Percentiles rank a stretch among this genome's conserved stretches.
phyloP scores from a whole-genome alignment of 2,888 invertebrate species.

The Rhingia rostrata region DNA sequence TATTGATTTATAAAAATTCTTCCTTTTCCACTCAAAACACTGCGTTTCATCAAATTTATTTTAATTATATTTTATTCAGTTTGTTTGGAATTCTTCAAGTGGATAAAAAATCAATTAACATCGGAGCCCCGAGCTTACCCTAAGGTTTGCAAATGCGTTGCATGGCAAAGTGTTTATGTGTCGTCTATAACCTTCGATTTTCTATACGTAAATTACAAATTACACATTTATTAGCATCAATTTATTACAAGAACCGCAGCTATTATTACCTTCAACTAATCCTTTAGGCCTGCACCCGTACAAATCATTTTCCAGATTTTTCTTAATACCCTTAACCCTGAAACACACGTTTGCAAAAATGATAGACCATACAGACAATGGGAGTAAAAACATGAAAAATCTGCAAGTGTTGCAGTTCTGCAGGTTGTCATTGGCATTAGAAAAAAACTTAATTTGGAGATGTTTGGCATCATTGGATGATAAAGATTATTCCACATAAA shows the following conservation, averaged over 20 bases:
- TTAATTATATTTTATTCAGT: constrained; percentile 43
- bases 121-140: constrained; percentile 21
- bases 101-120: constrained; percentile 48
- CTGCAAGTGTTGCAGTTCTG: no score
- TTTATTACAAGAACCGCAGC: not conserved
- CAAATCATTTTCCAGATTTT: not conserved
- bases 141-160: constrained; percentile 51
- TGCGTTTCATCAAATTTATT: not conserved
- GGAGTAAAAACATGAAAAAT: no score
- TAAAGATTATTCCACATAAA: no score
- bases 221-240: not conserved
- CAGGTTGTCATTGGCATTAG: no score
- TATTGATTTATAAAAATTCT: no score
- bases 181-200: constrained; percentile 20
- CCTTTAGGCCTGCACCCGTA: no score
- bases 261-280: not conserved
- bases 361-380: no score
- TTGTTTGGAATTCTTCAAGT: constrained; percentile 46
- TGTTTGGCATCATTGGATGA: no score
- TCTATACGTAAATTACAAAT: not conserved
- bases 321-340: no score
- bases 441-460: no score
- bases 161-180: not conserved
- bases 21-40: not conserved
- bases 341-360: no score